phyloP scores from a whole-genome alignment of 2,888 invertebrate species.

The Diarsia mendica region DNA sequence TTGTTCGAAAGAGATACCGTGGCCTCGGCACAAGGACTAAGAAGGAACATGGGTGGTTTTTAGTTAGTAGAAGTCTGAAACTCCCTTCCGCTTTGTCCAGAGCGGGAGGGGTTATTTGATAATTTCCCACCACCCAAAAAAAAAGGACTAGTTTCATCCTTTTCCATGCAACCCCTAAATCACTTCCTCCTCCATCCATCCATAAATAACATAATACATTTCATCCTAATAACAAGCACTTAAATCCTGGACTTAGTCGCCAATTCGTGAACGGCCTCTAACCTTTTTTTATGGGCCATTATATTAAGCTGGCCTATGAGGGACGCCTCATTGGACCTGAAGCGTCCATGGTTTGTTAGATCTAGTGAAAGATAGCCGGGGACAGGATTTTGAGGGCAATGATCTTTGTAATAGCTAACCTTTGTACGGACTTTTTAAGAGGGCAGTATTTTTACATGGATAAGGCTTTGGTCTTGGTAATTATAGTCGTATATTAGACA shows the following conservation, averaged over 20 bases:
- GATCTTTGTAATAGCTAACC: constrained; percentile 39
- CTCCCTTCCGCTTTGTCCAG: too few species aligned
- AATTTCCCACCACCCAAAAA: too few species aligned
- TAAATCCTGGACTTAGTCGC: constrained; percentile 53
- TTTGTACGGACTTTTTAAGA: constrained; percentile 31
- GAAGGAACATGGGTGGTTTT: too few species aligned
- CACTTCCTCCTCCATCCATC: constrained; percentile 5
- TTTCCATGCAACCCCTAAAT: constrained; percentile 3
- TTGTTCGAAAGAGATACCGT: not conserved
- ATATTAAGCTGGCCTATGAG: constrained; percentile 63
- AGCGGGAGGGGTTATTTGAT: too few species aligned
- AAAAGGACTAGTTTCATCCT: not conserved
- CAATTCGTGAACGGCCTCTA: constrained; percentile 62
- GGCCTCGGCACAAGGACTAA: too few species aligned
- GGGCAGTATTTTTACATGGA: constrained; percentile 37
- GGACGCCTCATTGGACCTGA: constrained; percentile 59
- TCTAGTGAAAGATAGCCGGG: constrained; percentile 53
- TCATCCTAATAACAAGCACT: constrained; percentile 42
- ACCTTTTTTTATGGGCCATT: constrained; percentile 66
- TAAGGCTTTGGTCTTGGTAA: constrained; percentile 30
- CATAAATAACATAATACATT: constrained; percentile 44
- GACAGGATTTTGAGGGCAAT: constrained; percentile 45
- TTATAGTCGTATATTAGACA: constrained; percentile 38
- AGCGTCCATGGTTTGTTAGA: constrained; percentile 59
- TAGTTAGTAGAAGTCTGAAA: too few species aligned